These are phyloP conservation scores for Pseudococcus jackbeardsleyi DNA, from an alignment of 2,888 invertebrate genomes.

Conservation along the genomic window DNA sequence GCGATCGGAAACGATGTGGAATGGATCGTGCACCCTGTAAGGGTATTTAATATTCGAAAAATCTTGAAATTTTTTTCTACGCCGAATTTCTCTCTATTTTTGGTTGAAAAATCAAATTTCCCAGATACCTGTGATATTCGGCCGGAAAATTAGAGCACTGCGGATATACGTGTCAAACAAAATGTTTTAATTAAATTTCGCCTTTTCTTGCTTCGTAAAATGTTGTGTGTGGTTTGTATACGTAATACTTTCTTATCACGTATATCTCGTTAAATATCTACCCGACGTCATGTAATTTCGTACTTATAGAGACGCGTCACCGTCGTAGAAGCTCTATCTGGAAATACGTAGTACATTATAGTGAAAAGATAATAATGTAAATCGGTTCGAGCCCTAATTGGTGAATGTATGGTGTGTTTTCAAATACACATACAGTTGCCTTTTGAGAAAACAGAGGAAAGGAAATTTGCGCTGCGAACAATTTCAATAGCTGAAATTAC, in stretches of 20 bases:
- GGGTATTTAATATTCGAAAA: not conserved
- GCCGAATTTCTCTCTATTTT: not conserved
- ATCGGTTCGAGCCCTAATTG: conserved; percentile 38
- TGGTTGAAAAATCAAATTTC: not conserved
- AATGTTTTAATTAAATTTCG: conserved; percentile 35
- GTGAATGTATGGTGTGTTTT: conserved; percentile 24
- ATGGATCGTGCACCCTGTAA: not conserved
- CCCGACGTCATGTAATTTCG: conserved; percentile 23
- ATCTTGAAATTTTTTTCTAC: not conserved
- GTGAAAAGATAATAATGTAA: conserved; percentile 33
- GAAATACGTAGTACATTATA: not conserved
- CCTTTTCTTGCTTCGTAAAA: not conserved
- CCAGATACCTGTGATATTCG: not conserved
- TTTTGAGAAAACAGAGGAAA: not conserved
- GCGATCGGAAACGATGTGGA: not conserved
- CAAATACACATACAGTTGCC: conserved; percentile 24
- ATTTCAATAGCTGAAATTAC: conserved; percentile 38
- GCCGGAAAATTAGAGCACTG: conserved; percentile 15
- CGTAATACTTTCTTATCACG: conserved; percentile 31
- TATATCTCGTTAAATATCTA: conserved; percentile 41
- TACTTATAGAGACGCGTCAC: not conserved
- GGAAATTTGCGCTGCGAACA: conserved; percentile 14
- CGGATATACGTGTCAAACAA: conserved; percentile 37
- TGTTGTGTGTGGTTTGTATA: not conserved
- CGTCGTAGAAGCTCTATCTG: not conserved